Evolutionary conservation across 2,888 invertebrate genomes (phyloP).

Genomic region (Nomada goodeniana): DNA sequence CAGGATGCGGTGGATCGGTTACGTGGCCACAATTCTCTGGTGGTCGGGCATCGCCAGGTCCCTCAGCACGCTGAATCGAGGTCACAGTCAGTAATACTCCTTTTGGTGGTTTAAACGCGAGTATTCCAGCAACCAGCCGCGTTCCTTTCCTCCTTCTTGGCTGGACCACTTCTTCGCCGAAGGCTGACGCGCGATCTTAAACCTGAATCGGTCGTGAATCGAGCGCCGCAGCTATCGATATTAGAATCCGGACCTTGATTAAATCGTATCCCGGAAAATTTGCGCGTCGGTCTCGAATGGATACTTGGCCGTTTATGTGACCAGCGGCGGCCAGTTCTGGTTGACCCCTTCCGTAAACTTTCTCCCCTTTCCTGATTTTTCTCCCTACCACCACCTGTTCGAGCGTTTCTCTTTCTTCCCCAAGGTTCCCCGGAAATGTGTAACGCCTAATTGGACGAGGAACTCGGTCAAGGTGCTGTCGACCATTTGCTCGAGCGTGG

Average conservation of each 20-base stretch:
- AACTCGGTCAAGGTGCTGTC: constrained; percentile 72
- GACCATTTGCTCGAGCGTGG: constrained; percentile 67
- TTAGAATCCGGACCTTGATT: background rate
- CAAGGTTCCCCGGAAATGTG: constrained; percentile 51
- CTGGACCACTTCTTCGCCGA: constrained; percentile 8
- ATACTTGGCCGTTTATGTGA: background rate
- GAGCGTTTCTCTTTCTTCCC: constrained; percentile 22
- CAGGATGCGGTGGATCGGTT: constrained; percentile 84
- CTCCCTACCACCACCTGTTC: constrained; percentile 17
- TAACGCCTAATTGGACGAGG: constrained; percentile 68
- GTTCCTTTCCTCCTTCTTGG: constrained; percentile 25
- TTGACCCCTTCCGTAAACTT: constrained; percentile 27
- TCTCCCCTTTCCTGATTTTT: constrained; percentile 11
- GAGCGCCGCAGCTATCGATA: background rate
- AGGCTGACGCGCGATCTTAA: constrained; percentile 1
- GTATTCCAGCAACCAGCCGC: constrained; percentile 58
- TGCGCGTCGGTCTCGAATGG: background rate
- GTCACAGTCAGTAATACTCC: constrained; percentile 82
- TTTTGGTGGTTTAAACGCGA: constrained; percentile 66
- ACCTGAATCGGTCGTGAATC: constrained; percentile 13
- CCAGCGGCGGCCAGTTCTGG: constrained; percentile 8
- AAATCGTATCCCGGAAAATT: background rate
- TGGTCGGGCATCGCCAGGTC: constrained; percentile 84
- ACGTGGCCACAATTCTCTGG: constrained; percentile 84
- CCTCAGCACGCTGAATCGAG: constrained; percentile 84